Evolutionary conservation across 2,888 invertebrate species (phyloP).

Genomic region (Brachyptera risi): DNA sequence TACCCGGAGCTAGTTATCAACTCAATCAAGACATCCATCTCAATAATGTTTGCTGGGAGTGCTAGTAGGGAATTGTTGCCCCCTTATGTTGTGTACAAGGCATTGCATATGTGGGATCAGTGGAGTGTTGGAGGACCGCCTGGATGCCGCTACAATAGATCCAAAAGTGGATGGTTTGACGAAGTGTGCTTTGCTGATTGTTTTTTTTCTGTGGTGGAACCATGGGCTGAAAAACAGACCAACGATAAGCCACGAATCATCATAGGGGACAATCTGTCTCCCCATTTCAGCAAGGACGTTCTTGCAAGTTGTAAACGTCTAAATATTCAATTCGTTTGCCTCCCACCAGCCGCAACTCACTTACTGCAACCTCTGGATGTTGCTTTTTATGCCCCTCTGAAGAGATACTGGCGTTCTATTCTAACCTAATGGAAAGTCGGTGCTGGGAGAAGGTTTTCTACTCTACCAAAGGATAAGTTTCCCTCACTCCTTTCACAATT

Average conservation of each 20-base stretch:
- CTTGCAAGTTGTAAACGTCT: slow-evolving; percentile 38
- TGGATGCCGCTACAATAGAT: slow-evolving; percentile 36
- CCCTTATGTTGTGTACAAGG: slow-evolving; percentile 42
- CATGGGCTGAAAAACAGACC: slow-evolving; percentile 7
- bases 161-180: slow-evolving; percentile 39
- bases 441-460: slow-evolving; percentile 31
- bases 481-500: slow-evolving; percentile 30
- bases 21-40: slow-evolving; percentile 38
- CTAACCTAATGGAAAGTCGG: slow-evolving; percentile 33
- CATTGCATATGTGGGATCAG: slow-evolving; percentile 36
- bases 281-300: slow-evolving; percentile 35
- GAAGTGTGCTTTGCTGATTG: slow-evolving; percentile 22
- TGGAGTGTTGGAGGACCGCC: slow-evolving; percentile 39
- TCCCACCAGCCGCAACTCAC: slow-evolving; percentile 40
- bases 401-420: slow-evolving; percentile 36
- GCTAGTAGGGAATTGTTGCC: slow-evolving; percentile 40
- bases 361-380: slow-evolving; percentile 39
- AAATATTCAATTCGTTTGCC: slow-evolving; percentile 40
- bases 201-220: slow-evolving; percentile 15
- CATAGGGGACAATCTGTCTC: slow-evolving; percentile 40
- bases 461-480: slow-evolving; percentile 35
- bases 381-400: slow-evolving; percentile 37
- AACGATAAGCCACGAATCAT: slow-evolving; percentile 34
- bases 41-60: slow-evolving; percentile 41
- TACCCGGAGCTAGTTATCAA: slow-evolving; percentile 40